These are phyloP conservation scores for Tragelaphus scriptus DNA, from an alignment of 2,113 vertebrate genomes.

Conservation along the genomic window DNA sequence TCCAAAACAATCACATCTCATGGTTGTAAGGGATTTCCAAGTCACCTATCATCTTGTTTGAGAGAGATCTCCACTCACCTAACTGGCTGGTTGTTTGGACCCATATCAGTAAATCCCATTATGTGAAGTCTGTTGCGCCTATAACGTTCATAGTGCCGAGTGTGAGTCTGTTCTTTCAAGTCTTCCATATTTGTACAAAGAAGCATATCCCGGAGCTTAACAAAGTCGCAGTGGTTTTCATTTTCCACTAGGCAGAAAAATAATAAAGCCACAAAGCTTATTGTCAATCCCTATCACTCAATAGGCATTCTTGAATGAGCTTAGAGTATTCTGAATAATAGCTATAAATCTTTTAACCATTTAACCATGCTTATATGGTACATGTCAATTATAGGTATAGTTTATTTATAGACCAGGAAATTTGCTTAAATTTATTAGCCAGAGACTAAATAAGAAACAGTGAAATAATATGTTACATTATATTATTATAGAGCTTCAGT, in stretches of 20 bases:
- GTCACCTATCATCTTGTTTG: not conserved
- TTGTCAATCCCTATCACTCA: not conserved
- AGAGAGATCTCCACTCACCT: conserved; percentile 72
- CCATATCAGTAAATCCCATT: conserved; percentile 88
- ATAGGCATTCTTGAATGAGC: not conserved
- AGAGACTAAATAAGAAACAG: not conserved
- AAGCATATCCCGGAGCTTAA: conserved; percentile 93
- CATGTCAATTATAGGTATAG: not conserved
- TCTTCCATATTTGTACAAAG: conserved; percentile 95
- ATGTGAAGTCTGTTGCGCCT: conserved; percentile 87
- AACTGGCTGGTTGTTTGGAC: conserved; percentile 85
- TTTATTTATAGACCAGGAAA: not conserved
- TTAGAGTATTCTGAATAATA: not conserved
- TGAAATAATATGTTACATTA: not conserved
- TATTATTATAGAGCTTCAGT: not conserved
- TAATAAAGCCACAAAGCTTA: not conserved
- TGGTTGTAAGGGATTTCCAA: not conserved
- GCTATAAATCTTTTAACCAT: not conserved
- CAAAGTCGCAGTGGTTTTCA: conserved; percentile 93
- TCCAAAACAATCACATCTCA: not conserved
- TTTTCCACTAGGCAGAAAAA: conserved; percentile 88
- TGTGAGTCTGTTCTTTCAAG: conserved; percentile 90
- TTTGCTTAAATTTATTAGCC: not conserved
- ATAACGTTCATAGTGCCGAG: conserved; percentile 88
- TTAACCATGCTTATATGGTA: not conserved